A percentile compares a stretch with the other conserved stretches of the same genome.
Conservation (phyloP, 2,888 invertebrate genomes). For the Trissonchulus sp. region DNA sequence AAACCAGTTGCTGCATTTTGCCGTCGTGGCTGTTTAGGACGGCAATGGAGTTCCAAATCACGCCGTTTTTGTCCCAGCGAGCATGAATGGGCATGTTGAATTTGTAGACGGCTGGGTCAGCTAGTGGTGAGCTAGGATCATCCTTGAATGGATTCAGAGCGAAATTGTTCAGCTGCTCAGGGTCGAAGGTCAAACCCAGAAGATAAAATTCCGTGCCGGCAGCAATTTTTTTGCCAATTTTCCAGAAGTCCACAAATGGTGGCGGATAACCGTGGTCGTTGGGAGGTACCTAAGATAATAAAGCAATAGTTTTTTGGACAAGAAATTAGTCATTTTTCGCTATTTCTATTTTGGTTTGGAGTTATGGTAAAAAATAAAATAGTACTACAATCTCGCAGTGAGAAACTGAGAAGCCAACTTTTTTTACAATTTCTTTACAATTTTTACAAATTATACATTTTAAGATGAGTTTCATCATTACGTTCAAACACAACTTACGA, state of each 20-base stretch:
- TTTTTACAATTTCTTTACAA: too few species aligned
- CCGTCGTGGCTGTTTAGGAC: conserved; percentile 50
- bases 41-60: conserved; percentile 48
- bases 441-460: too few species aligned
- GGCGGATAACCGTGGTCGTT: conserved; percentile 45
- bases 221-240: conserved; percentile 41
- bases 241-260: conserved; percentile 52
- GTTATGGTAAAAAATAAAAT: too few species aligned
- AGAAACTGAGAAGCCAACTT: too few species aligned
- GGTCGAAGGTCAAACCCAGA: conserved; percentile 34
- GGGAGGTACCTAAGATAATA: neutral
- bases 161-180: conserved; percentile 45
- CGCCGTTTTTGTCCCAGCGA: neutral
- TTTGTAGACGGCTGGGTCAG: neutral
- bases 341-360: too few species aligned
- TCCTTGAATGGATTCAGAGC: conserved; percentile 44
- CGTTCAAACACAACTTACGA: too few species aligned
- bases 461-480: too few species aligned
- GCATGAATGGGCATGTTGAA: neutral
- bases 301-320: too few species aligned
- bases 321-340: too few species aligned
- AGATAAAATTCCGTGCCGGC: conserved; percentile 44
- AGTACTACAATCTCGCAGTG: too few species aligned
- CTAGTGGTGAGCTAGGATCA: neutral
- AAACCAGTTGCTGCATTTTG: conserved; percentile 47